These are phyloP conservation scores for Capreolus pygargus DNA, from an alignment of 2,113 vertebrate genomes.

Conservation along the genomic window DNA sequence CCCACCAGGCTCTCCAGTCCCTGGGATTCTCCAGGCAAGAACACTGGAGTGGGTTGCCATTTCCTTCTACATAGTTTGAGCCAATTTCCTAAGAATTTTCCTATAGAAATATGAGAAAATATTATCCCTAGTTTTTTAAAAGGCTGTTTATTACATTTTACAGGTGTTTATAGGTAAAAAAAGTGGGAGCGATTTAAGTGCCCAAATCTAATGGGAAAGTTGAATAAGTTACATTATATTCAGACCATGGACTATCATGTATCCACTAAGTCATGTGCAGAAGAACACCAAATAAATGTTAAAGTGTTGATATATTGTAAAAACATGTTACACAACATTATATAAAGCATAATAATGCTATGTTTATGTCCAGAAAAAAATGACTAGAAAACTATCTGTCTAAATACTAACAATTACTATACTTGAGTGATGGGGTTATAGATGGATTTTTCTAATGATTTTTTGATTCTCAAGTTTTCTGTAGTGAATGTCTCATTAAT, in stretches of 20 bases:
- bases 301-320: not conserved
- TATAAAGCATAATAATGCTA: not conserved
- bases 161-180: not conserved
- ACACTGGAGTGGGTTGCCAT: too few species aligned
- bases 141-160: not conserved
- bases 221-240: not conserved
- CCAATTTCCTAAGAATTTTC: not conserved
- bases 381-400: not conserved
- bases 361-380: not conserved
- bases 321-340: not conserved
- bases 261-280: not conserved
- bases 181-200: not conserved
- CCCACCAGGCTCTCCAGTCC: too few species aligned
- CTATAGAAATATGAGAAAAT: conserved; percentile 9
- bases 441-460: not conserved
- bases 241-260: not conserved
- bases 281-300: not conserved
- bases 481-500: not conserved
- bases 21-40: too few species aligned
- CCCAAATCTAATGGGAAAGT: not conserved
- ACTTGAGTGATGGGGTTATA: not conserved
- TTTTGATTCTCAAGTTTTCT: not conserved
- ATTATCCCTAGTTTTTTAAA: not conserved
- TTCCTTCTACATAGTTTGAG: not conserved
- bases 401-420: not conserved